These are phyloP conservation scores for Labroides dimidiatus DNA, from an alignment of 2,797 vertebrate genomes.

Conservation along the genomic window DNA sequence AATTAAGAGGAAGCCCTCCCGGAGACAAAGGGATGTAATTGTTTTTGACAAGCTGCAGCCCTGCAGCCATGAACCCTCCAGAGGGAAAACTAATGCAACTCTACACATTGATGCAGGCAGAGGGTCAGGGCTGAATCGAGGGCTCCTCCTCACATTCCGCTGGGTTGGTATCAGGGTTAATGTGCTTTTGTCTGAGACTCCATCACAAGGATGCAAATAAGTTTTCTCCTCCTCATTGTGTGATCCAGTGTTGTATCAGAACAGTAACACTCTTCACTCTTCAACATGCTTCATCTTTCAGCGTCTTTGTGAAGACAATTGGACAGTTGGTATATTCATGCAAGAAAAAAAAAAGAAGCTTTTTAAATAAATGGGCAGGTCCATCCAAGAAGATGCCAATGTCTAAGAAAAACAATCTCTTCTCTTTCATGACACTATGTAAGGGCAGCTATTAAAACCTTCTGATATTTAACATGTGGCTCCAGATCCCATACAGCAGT, in stretches of 20 bases:
- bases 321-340: conserved; percentile 47
- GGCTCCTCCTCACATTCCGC: conserved; percentile 32
- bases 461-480: too few species aligned
- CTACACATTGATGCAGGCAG: conserved; percentile 31
- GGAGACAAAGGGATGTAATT: conserved; percentile 80
- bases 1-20: conserved; percentile 84
- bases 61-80: conserved; percentile 74
- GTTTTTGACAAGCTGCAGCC: conserved; percentile 84
- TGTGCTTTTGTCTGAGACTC: conserved; percentile 29
- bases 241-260: conserved; percentile 41
- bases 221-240: conserved; percentile 15
- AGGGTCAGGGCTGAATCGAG: conserved; percentile 32
- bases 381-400: conserved; percentile 22
- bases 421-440: background rate
- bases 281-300: background rate
- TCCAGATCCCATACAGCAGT: too few species aligned
- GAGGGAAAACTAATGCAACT: conserved; percentile 72
- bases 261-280: conserved; percentile 12
- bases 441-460: too few species aligned
- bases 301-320: background rate
- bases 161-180: conserved; percentile 34
- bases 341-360: conserved; percentile 19
- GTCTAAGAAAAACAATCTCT: conserved; percentile 10
- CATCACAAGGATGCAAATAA: conserved; percentile 26
- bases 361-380: conserved; percentile 28